Base-by-base conservation (phyloP, 2,797 vertebrate species). In the Heteromormyrus szaboi region DNA sequence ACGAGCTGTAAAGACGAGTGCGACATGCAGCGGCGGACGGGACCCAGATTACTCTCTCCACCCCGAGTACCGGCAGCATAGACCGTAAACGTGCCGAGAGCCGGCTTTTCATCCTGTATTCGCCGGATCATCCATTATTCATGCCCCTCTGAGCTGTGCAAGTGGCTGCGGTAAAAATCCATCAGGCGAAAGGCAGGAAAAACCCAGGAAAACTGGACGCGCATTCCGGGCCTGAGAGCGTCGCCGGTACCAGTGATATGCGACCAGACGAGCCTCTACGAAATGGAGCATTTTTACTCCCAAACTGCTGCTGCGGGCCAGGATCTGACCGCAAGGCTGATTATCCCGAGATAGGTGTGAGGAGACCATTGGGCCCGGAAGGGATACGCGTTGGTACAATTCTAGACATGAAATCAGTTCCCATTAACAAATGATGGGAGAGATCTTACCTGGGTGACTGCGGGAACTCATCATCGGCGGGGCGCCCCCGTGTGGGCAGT, bases 401-500 rank as follows among this genome's bases (percentile, higher is more conserved):
- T 76, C 33, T 76, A 37, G 11, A 76, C 59, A 65, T 79, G 12
- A 9, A 86, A 37, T 56, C 19, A 14, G 12, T 51, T 86, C 29
- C 53, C 33, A 17, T 41, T 51, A 84, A 46, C 48, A 51, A 14
- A n/a, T 17, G 6, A 88, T 48, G 2, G n/a, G 1, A 11, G 54
- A 3, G 50, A 33, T 91, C 94, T 95, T 93, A 96, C 96, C 95
- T 95, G 94, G 90, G 85, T 90, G 93, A 89, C 92, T 93, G 90
- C 94, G 95, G 90, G 95, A 95, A 92, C 90, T 96, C 96, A 96
- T 96, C 3, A 89, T 90, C 62, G 48, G 65, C 50, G 87, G 89
- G 85, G 46, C 17, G 59, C 87, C 89, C 62, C 79, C 88, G 48
- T 86, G 81, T 48, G 9, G 89, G 90, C 68, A 51, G 91, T 84